Evolutionary conservation across 92 coral and sea anemone species (phyloP).

Genomic region (Pocillopora grandis): DNA sequence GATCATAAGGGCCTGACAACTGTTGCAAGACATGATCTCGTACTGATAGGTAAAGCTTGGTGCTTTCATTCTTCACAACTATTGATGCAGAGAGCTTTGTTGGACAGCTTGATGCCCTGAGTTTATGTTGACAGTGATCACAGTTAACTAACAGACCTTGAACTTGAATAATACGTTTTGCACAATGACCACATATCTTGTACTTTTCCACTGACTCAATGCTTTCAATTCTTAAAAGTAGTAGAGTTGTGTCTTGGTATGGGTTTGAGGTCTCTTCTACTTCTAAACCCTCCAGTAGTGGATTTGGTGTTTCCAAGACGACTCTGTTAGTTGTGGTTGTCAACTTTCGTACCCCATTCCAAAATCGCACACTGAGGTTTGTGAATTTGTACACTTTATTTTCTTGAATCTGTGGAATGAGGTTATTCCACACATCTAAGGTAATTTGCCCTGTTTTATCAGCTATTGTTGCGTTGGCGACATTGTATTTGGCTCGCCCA

Average conservation of each 20-base stretch:
- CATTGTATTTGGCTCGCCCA: neutral
- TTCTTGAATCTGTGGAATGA: constrained; percentile 19
- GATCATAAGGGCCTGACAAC: constrained; percentile 33
- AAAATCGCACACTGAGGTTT: constrained; percentile 20
- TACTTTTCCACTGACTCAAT: constrained; percentile 27
- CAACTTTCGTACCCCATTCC: constrained; percentile 38
- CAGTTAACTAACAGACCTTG: constrained; percentile 47
- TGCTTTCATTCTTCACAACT: constrained; percentile 33
- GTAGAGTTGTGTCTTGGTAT: constrained; percentile 18
- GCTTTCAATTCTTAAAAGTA: constrained; percentile 35
- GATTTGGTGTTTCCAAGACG: constrained; percentile 1
- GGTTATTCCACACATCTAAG: constrained; percentile 32
- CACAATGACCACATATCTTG: constrained; percentile 45
- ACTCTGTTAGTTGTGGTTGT: constrained; percentile 27
- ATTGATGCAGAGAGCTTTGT: constrained; percentile 48
- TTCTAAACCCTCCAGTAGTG: neutral
- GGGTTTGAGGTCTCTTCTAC: constrained; percentile 23
- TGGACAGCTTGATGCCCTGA: constrained; percentile 45
- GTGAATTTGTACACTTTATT: constrained; percentile 17
- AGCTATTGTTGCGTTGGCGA: constrained; percentile 7
- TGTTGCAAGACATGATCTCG: constrained; percentile 42
- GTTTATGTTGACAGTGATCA: constrained; percentile 49
- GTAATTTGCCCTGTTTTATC: constrained; percentile 33
- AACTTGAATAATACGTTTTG: constrained; percentile 44
- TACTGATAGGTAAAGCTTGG: constrained; percentile 32